These are phyloP conservation scores for Nylanderia fulva DNA, from an alignment of 1,140 invertebrate genomes.

Conservation along the genomic window DNA sequence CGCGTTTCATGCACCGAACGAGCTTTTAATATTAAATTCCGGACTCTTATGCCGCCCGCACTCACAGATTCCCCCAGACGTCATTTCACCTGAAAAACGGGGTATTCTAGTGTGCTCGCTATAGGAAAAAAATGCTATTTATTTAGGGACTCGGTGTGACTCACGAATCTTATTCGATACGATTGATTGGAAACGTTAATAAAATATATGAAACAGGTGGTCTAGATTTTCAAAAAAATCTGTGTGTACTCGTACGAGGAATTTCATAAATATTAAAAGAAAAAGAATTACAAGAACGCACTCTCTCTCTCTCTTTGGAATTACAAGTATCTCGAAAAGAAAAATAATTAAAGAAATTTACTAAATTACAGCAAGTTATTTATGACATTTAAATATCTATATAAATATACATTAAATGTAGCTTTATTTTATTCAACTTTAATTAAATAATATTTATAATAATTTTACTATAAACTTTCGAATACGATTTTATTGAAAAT, in stretches of 20 bases:
- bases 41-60: conserved; percentile 60
- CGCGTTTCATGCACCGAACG: conserved; percentile 31
- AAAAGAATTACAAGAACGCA: background rate
- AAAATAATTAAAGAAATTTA: background rate
- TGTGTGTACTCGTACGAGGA: background rate
- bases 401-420: no score
- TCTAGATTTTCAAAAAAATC: background rate
- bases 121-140: conserved; percentile 39
- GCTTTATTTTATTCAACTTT: background rate
- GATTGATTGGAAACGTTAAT: background rate
- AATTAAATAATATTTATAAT: background rate
- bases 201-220: background rate
- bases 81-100: conserved; percentile 44
- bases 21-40: conserved; percentile 76
- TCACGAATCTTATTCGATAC: conserved; percentile 7
- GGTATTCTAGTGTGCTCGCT: background rate
- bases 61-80: conserved; percentile 66
- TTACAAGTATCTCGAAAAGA: background rate
- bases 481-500: background rate
- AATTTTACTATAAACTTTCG: background rate
- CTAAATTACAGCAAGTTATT: background rate
- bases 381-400: background rate
- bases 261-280: background rate
- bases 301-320: no score
- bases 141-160: conserved; percentile 14